Evolutionary conservation across 2,113 vertebrate species (phyloP).

Genomic region (Himantopus leucocephalus): DNA sequence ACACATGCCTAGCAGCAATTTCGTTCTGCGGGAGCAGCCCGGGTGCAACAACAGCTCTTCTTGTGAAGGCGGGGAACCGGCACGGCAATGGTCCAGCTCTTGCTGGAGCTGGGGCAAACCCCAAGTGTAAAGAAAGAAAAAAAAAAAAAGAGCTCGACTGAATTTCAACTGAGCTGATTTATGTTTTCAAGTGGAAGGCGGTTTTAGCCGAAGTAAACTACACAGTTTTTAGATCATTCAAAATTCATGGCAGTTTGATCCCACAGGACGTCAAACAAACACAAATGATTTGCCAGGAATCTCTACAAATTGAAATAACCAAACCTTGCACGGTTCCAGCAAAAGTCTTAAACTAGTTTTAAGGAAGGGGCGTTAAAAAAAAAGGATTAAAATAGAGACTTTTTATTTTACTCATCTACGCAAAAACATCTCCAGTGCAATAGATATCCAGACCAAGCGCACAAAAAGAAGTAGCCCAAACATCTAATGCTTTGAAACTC

Average conservation of each 20-base stretch:
- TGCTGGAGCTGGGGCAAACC: not conserved
- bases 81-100: not conserved
- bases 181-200: conserved; percentile 37
- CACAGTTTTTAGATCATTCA: conserved; percentile 46
- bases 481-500: not conserved
- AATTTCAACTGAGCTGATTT: conserved; percentile 17
- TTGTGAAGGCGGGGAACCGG: not conserved
- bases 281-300: conserved; percentile 42
- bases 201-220: conserved; percentile 44
- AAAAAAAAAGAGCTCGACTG: not conserved
- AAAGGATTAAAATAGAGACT: not conserved
- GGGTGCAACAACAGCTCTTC: not conserved
- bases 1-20: not conserved
- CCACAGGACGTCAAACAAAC: conserved; percentile 38
- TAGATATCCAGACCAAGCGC: not conserved
- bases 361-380: not conserved
- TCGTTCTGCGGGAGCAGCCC: too few species aligned
- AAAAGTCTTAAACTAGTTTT: not conserved
- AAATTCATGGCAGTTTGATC: conserved; percentile 62
- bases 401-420: not conserved
- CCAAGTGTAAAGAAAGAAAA: not conserved
- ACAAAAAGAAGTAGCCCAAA: not conserved
- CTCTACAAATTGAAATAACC: conserved; percentile 10
- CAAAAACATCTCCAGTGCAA: not conserved
- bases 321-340: not conserved